These are phyloP conservation scores for Anagrus nilaparvatae DNA, from an alignment of 1,140 invertebrate genomes.

Conservation along the genomic window DNA sequence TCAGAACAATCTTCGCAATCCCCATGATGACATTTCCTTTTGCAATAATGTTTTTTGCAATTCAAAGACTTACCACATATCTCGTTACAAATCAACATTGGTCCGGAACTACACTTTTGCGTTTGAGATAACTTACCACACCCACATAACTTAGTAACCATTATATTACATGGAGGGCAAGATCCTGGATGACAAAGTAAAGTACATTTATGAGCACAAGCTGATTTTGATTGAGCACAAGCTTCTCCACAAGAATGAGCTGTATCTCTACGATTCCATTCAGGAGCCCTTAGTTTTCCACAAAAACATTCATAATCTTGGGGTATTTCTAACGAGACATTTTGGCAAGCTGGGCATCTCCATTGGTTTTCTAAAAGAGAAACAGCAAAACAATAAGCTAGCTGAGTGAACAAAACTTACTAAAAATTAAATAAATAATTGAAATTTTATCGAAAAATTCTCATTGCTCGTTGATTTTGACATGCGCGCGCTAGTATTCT, in stretches of 20 bases:
- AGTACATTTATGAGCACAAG: slow-evolving; percentile 75
- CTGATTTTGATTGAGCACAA: slow-evolving; percentile 53
- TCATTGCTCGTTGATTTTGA: no score
- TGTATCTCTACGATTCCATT: slow-evolving; percentile 59
- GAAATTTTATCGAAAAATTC: no score
- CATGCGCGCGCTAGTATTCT: no score
- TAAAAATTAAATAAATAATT: no score
- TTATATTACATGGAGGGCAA: slow-evolving; percentile 54
- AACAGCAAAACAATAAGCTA: no score
- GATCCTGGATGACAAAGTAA: slow-evolving; percentile 86
- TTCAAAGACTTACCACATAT: slow-evolving; percentile 58
- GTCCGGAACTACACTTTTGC: slow-evolving; percentile 59
- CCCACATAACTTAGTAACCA: slow-evolving; percentile 56
- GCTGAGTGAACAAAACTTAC: no score
- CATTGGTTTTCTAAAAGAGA: slow-evolving; percentile 64
- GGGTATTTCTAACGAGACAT: slow-evolving; percentile 56
- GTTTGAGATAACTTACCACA: slow-evolving; percentile 61
- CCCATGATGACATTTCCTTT: slow-evolving; percentile 66
- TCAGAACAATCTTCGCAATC: slow-evolving; percentile 60
- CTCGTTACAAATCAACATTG: slow-evolving; percentile 59
- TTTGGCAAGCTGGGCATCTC: slow-evolving; percentile 89
- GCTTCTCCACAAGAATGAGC: slow-evolving; percentile 85
- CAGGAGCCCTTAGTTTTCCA: slow-evolving; percentile 62
- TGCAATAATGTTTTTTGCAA: slow-evolving; percentile 74
- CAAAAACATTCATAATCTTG: slow-evolving; percentile 75